A percentile compares a stretch with the other conserved stretches of the same genome.
Evolutionary conservation across 2,797 vertebrate species (phyloP).

Genomic region (Squalus acanthias): DNA sequence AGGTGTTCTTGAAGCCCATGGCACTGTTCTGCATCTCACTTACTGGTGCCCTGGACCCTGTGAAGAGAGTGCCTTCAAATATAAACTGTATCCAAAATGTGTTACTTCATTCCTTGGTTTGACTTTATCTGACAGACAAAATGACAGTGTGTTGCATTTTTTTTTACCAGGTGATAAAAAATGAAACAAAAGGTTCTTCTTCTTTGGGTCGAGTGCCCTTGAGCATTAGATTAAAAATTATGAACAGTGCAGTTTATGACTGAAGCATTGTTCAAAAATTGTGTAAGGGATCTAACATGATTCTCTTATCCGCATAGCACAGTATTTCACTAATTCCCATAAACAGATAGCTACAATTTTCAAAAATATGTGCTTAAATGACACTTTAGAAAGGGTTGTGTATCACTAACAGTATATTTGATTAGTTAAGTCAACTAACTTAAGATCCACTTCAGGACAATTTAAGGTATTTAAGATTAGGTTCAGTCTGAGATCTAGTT

Average conservation of each 20-base stretch:
- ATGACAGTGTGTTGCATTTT: not conserved
- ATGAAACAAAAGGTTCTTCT: not conserved
- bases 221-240: not conserved
- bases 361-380: not conserved
- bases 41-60: not conserved
- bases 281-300: not conserved
- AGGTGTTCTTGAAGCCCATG: not conserved
- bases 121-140: not conserved
- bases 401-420: not conserved
- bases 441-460: not conserved
- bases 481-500: not conserved
- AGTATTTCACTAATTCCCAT: not conserved
- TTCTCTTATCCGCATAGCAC: not conserved
- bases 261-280: conserved; percentile 4
- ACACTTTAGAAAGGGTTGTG: not conserved
- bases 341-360: not conserved
- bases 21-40: not conserved
- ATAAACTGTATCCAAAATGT: not conserved
- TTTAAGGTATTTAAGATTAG: not conserved
- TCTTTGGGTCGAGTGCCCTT: not conserved
- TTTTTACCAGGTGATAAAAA: not conserved
- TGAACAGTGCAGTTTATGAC: not conserved
- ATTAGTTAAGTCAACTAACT: not conserved
- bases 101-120: not conserved
- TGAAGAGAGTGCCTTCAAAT: not conserved